Base-by-base conservation (phyloP, 2,888 invertebrate genomes). In the Apodemia duryi region DNA sequence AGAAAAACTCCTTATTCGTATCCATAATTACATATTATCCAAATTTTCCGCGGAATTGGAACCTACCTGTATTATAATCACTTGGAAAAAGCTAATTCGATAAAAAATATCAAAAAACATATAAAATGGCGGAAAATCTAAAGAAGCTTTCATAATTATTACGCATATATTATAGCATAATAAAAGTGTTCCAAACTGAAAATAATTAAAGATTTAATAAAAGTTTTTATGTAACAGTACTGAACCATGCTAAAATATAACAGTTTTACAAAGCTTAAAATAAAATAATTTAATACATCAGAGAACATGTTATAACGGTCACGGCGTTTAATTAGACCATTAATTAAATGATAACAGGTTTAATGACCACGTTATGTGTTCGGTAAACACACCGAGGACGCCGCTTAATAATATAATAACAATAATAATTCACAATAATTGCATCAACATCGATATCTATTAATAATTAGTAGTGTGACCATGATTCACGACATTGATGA, bases 341-440 rank as follows among this genome's bases (percentile, higher is more conserved):
- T 57, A 57, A 57, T 57, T 28, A 57, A 32, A 32, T 57, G 54
- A 57, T 57, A 57, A 57, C 13, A 46, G 5, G 54, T 28, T 32
- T 57, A 57, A 57, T 29, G 11, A 57, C 28, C 54, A 57, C 32
- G 10, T 32, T 29, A 32, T 29, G 29, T 54, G 29, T 54, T 54
- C 11, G 29, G 54, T 32, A 57, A 57, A 57, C 54, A 57, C 54
- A 32, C 29, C 13, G 54, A 32, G 11, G 28, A 29, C 29, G 11
- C 54, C 54, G 54, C 54, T 11, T 28, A 10, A 46, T 46, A 46
- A 13, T 46, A 46, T 46, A 46, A 46, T 43, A n/a, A n/a, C n/a
- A 21, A 28, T 52, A 54, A 54, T 57, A 57, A 57, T 57, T 57
- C 54, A 57, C 29, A 57, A 7, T 32, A 57, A 57, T 57, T 32